Evolutionary conservation across 1,140 invertebrate species (phyloP), one percentile per base, ranked within the genome.

Genomic region (Dufourea novaeangliae): DNA sequence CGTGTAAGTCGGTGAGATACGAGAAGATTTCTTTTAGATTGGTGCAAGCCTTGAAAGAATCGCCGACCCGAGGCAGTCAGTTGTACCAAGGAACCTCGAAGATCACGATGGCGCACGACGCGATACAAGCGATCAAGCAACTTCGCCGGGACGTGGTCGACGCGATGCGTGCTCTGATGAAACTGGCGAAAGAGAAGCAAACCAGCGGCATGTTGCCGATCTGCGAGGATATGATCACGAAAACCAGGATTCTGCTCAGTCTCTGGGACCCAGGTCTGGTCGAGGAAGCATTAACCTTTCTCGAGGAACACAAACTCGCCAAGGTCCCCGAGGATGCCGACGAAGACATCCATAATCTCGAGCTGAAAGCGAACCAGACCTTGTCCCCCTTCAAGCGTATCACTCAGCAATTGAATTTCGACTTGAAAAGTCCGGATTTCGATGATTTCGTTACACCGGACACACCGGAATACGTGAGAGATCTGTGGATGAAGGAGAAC

Each of bases 201-300:
- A 95, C 95, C 0, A 93, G 93, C 61, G 95, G 95, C 22, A 96
- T 97, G 95, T 90, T 96, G 76, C 94, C 95, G 0, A 94, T 97
- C 74, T 96, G 96, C 84, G 96, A 96, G 83, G 95, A 96, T 81
- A 96, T 97, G 93, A 95, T 96, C 54, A 94, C 94, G 17, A 96
- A 96, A 88, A 97, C 96, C 0, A 94, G 95, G 76, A 96, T 96
- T 34, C 92, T 98, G 41, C 90, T 97, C 11, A 95, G 95, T 68
- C 93, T 97, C 1, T 97, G 97, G 96, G 96, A 97, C 89, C 95
- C 96, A 0, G 94, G 94, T 14, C 92, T 97, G 27, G 96, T 98
- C 0, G 97, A 98, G 89, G 97, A 98, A 89, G 96, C 96, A 0
- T 93, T 97, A 56, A 94, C 94, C 17, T 97, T 97, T 86, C 94